A percentile compares a stretch with the other conserved stretches of the same genome.
Evolutionary conservation across 2,797 vertebrate species (phyloP).

Genomic region (Amniataba percoides): DNA sequence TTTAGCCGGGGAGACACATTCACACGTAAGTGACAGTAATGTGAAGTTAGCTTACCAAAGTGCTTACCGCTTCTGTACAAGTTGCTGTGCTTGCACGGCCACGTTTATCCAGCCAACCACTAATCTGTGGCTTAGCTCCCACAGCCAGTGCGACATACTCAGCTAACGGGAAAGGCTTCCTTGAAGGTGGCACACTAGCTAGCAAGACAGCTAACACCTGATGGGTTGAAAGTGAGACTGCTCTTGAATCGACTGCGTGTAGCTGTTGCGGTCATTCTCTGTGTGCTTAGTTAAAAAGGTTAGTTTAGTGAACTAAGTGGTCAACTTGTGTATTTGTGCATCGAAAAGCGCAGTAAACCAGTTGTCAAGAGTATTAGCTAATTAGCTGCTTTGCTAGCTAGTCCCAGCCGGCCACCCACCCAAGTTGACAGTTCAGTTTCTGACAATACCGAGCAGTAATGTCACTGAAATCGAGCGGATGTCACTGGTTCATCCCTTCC

Average conservation of each 20-base stretch:
- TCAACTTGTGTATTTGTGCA: not conserved
- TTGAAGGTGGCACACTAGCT: constrained; percentile 60
- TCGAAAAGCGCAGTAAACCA: not conserved
- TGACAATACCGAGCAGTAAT: constrained; percentile 22
- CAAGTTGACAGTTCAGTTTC: constrained; percentile 64
- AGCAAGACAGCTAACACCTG: constrained; percentile 52
- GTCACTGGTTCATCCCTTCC: constrained; percentile 26
- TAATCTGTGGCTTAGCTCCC: constrained; percentile 53
- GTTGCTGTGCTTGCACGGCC: constrained; percentile 54
- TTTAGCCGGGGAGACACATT: constrained; percentile 77
- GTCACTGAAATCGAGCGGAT: constrained; percentile 22
- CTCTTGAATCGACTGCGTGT: not conserved
- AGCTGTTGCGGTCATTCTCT: not conserved
- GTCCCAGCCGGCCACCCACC: constrained; percentile 58
- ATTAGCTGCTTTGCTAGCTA: constrained; percentile 70
- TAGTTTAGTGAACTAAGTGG: not conserved
- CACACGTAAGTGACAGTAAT: constrained; percentile 76
- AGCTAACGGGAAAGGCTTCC: constrained; percentile 62
- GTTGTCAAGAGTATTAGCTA: constrained; percentile 56
- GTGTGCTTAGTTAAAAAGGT: not conserved
- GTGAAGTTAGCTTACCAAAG: constrained; percentile 32
- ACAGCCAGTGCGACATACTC: constrained; percentile 59
- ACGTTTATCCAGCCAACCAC: constrained; percentile 48
- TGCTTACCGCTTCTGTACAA: constrained; percentile 45
- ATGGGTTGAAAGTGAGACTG: constrained; percentile 43